Evolutionary conservation across 2,888 invertebrate genomes (phyloP).

Genomic region (Hydriomena furcata): DNA sequence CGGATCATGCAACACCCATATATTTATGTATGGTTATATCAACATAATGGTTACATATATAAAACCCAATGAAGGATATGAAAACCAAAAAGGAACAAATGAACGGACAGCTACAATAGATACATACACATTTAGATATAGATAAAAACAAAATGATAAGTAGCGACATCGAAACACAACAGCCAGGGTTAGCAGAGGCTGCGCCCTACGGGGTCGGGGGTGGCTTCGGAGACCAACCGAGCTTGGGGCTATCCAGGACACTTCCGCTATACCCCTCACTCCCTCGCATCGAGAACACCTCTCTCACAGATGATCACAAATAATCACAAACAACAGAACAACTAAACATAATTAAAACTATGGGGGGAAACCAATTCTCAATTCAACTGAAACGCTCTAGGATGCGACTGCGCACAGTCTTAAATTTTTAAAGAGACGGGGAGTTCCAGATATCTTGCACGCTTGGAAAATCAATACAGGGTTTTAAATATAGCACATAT

Average conservation of each 20-base stretch:
- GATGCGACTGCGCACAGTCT: constrained; percentile 58
- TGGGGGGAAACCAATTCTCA: constrained; percentile 62
- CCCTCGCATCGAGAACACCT: constrained; percentile 84
- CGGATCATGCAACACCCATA: constrained; percentile 83
- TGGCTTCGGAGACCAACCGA: constrained; percentile 76
- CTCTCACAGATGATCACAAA: constrained; percentile 82
- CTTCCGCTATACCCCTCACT: constrained; percentile 83
- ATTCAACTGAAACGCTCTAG: constrained; percentile 63
- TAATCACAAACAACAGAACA: constrained; percentile 76
- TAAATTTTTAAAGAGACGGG: constrained; percentile 45
- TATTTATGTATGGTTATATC: constrained; percentile 67
- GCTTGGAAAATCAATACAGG: constrained; percentile 62
- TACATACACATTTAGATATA: constrained; percentile 74
- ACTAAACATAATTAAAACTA: constrained; percentile 74
- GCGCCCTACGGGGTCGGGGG: constrained; percentile 76
- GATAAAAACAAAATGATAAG: constrained; percentile 63
- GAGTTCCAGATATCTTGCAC: constrained; percentile 62
- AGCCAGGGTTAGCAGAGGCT: constrained; percentile 83
- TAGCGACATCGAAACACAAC: constrained; percentile 83
- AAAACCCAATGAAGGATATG: constrained; percentile 52
- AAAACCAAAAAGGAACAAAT: constrained; percentile 53
- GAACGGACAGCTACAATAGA: constrained; percentile 71
- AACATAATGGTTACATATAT: constrained; percentile 54
- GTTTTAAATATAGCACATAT: constrained; percentile 48
- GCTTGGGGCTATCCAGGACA: constrained; percentile 79